A percentile compares a stretch with the other conserved stretches of the same genome.
These are phyloP conservation scores for Meloidogyne floridensis DNA, from an alignment of 1,140 invertebrate genomes.

Conservation along the genomic window DNA sequence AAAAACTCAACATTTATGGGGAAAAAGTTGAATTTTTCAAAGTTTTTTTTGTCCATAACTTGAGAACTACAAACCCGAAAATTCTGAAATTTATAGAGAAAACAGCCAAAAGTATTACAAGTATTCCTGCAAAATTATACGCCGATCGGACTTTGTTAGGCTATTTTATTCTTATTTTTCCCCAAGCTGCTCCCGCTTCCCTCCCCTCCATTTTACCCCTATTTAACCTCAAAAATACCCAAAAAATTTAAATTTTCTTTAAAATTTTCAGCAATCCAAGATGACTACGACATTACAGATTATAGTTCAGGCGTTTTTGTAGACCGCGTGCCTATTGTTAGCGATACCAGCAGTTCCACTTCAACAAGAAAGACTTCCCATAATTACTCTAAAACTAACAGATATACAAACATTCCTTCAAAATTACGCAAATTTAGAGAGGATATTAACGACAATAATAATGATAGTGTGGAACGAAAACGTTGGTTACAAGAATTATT, in stretches of 20 bases:
- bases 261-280: neutral
- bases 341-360: neutral
- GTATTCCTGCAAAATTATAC: neutral
- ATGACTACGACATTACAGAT: conserved; percentile 14
- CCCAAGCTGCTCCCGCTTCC: neutral
- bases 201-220: neutral
- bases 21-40: neutral
- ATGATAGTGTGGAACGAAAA: neutral
- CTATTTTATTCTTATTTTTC: neutral
- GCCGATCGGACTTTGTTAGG: neutral
- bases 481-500: conserved; percentile 6
- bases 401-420: neutral
- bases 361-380: neutral
- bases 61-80: neutral
- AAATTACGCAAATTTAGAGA: conserved; percentile 7
- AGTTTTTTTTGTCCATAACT: neutral
- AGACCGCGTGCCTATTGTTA: conserved; percentile 20
- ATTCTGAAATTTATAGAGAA: neutral
- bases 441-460: neutral
- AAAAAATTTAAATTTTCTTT: neutral
- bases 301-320: conserved; percentile 35
- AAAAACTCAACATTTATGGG: too few species aligned
- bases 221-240: too few species aligned
- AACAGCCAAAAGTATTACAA: neutral
- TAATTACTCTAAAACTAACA: neutral